Base-by-base conservation (phyloP, 2,113 vertebrate species). In the Colius striatus region DNA sequence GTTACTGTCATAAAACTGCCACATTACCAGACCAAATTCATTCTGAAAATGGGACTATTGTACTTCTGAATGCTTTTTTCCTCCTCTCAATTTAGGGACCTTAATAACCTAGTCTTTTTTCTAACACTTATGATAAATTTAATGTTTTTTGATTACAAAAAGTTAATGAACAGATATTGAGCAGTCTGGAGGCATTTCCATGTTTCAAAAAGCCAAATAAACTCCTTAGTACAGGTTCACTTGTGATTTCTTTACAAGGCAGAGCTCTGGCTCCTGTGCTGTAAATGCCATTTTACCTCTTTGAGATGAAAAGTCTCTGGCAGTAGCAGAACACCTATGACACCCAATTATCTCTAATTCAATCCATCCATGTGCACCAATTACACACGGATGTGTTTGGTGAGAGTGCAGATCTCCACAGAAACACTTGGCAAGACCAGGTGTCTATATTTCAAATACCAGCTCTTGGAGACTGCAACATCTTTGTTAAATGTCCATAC, bases 351-450 rank as follows among this genome's bases (percentile, higher is more conserved):
- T 45, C 27, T 78, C 34, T 53, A 55, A 71, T 51, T 86, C 61
- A 50, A 5, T 66, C 36, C 32, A 16, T 53, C 32, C 8, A 0
- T 32, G 55, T 17, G 13, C 16, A 54, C 27, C 30, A 45, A 2
- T 21, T 67, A 11, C 43, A 60, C 50, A 13, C 41, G 23, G 62
- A 57, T 27, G 13, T 1, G 0, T 72, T 55, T 50, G 58, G 74
- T 58, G 67, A 15, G 27, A 30, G 63, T 48, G 72, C 53, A 48
- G 9, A 41, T 71, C 43, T 72, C 38, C 75, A 26, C 29, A 25
- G 26, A 16, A 51, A 2, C 1, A 0, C 47, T 27, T 47, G 76
- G 61, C 43, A 30, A 70, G 25, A 41, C 32, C 75, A 48, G 26
- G 18, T 27, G 62, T 77, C 55, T 26, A 0, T 30, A 5, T 34